These are phyloP conservation scores for Trachelipus rathkii DNA, from an alignment of 1,140 invertebrate genomes.

Conservation along the genomic window DNA sequence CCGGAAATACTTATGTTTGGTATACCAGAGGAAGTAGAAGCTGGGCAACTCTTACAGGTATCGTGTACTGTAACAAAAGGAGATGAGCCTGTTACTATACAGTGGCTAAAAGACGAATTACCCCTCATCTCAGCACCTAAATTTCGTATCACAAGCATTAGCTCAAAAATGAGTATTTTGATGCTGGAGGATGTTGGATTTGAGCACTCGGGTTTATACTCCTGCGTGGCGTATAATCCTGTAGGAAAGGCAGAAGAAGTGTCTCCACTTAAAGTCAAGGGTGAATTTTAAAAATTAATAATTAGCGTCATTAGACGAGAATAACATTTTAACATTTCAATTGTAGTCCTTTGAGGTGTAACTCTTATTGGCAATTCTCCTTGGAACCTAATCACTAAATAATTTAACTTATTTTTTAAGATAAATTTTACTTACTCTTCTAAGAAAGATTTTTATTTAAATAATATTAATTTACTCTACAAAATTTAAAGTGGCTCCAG, in stretches of 20 bases:
- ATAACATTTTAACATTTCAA: no score
- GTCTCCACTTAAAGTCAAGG: slow-evolving; percentile 48
- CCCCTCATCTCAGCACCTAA: slow-evolving; percentile 22
- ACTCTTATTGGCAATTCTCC: no score
- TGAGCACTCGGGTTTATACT: slow-evolving; percentile 32
- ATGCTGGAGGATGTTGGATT: slow-evolving; percentile 28
- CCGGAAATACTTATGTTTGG: slow-evolving; percentile 64
- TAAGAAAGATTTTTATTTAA: no score
- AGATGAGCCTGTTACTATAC: slow-evolving; percentile 71
- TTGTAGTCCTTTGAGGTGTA: no score
- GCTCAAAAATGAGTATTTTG: slow-evolving; percentile 33
- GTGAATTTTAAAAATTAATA: slow-evolving; percentile 24
- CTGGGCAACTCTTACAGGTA: slow-evolving; percentile 69
- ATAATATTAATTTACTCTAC: not conserved
- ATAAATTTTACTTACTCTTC: no score
- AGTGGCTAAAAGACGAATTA: slow-evolving; percentile 56
- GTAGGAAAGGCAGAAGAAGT: slow-evolving; percentile 39
- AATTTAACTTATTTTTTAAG: no score
- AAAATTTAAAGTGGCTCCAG: slow-evolving; percentile 56
- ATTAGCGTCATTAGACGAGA: no score
- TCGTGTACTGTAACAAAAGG: slow-evolving; percentile 76
- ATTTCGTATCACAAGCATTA: slow-evolving; percentile 32
- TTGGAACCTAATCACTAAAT: no score
- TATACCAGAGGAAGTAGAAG: slow-evolving; percentile 71
- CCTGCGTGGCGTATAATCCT: slow-evolving; percentile 32